Evolutionary conservation across 2,797 vertebrate genomes (phyloP).

Genomic region (Hyperoplus immaculatus): DNA sequence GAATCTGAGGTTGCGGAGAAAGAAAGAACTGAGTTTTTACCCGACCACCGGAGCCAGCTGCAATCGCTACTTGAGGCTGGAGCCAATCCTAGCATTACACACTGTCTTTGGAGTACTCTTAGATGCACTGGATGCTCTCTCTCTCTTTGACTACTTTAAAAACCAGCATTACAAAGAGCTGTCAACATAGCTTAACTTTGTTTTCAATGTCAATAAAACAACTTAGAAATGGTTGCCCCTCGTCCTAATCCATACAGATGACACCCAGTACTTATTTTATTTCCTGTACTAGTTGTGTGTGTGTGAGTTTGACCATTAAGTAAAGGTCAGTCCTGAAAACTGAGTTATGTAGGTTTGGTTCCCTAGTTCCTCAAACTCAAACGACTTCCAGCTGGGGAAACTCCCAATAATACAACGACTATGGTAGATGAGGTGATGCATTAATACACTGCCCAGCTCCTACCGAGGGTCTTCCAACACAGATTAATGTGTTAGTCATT

Average conservation of each 20-base stretch:
- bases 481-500: not conserved
- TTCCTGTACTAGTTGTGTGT: not conserved
- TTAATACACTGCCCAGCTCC: not conserved
- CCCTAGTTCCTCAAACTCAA: not conserved
- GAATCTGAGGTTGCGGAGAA: not conserved
- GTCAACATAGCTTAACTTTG: not conserved
- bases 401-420: not conserved
- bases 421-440: not conserved
- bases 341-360: not conserved
- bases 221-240: not conserved
- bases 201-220: not conserved
- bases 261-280: not conserved
- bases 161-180: not conserved
- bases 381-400: not conserved
- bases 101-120: not conserved
- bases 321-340: not conserved
- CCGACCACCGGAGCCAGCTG: too few relatives aligned
- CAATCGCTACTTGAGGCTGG: not conserved
- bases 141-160: not conserved
- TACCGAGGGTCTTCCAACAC: not conserved
- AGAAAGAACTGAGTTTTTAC: not conserved
- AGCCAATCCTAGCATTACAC: too few relatives aligned
- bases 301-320: not conserved
- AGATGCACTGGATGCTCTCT: too few relatives aligned
- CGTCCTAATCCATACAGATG: not conserved